These are phyloP conservation scores for Martes martes DNA, from an alignment of 2,113 vertebrate genomes.

Conservation along the genomic window DNA sequence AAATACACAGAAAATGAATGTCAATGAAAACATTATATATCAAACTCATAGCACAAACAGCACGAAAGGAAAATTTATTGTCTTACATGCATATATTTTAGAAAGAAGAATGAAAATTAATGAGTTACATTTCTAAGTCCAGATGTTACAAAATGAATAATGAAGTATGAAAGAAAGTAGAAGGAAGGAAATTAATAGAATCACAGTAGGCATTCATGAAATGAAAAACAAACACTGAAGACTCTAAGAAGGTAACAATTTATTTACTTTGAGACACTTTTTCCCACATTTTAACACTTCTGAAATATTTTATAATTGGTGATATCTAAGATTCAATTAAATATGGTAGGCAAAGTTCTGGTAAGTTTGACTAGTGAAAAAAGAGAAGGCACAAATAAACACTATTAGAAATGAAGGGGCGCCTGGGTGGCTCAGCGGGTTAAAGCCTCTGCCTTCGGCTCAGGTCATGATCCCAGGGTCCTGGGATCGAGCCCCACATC, in stretches of 20 bases:
- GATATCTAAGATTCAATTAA: conserved; percentile 4
- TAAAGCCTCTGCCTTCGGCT: too few species aligned
- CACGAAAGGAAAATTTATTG: not conserved
- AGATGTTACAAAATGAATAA: conserved; percentile 13
- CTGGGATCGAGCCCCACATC: too few species aligned
- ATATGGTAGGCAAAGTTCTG: not conserved
- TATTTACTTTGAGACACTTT: not conserved
- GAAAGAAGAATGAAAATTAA: conserved; percentile 27
- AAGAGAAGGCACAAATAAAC: not conserved
- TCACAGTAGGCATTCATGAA: not conserved
- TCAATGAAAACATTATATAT: not conserved
- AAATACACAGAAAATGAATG: not conserved
- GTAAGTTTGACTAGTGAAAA: not conserved
- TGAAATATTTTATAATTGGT: not conserved
- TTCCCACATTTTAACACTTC: not conserved
- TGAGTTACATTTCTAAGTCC: not conserved
- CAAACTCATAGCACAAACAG: not conserved
- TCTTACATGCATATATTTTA: not conserved
- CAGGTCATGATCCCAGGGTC: too few species aligned
- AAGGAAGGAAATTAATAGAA: not conserved
- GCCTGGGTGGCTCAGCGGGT: too few species aligned
- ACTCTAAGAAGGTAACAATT: not conserved
- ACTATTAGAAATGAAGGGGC: not conserved
- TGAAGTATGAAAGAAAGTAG: not conserved
- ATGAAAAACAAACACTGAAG: not conserved